Base-by-base conservation (phyloP, 2,888 invertebrate genomes). In the Drosophila maculinotata region DNA sequence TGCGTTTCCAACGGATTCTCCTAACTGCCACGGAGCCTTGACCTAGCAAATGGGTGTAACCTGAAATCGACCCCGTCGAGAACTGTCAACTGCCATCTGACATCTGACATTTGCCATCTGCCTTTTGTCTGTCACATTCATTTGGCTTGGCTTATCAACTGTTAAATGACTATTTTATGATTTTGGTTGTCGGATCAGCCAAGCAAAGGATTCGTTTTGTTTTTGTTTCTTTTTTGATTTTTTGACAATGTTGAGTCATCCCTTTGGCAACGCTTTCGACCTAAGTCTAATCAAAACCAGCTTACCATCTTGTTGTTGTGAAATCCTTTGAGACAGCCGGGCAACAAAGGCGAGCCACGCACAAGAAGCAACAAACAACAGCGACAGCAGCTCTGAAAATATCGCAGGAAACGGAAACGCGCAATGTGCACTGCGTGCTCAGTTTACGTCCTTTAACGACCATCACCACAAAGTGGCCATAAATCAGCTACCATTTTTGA, bases 401-500 rank as follows among this genome's bases (percentile, higher is more conserved):
- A 30, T 39, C 8, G 17, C 57, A 68, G 79, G 79, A 81, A 81
- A 64, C 76, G 84, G 78, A 79, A 64, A 47, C 74, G 52, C 54
- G 44, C 36, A 25, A 30, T 67, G 48, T 68, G 51, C 65, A 56
- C 60, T 59, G 67, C 36, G 59, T 71, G 71, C 71, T 80, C 80
- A 64, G 78, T 30, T 81, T 80, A 81, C 84, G 56, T 45, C 36
- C 67, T 79, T 68, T 77, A 79, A 65, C 58, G 72, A 58, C 63
- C 45, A 57, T 41, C 59, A 31, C 20, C 38, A 53, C 52, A 41
- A 47, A 56, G 45, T 59, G 64, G 68, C 67, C 62, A 84, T 82
- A 82, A 82, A 82, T 82, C 84, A 82, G 81, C 68, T 15, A 52
- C 51, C 70, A 74, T 39, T 72, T 79, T 76, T 82, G 84, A 82